A percentile compares a stretch with the other conserved stretches of the same genome.
These are phyloP conservation scores for Callitettix versicolor DNA, from an alignment of 1,140 invertebrate genomes.

Conservation along the genomic window DNA sequence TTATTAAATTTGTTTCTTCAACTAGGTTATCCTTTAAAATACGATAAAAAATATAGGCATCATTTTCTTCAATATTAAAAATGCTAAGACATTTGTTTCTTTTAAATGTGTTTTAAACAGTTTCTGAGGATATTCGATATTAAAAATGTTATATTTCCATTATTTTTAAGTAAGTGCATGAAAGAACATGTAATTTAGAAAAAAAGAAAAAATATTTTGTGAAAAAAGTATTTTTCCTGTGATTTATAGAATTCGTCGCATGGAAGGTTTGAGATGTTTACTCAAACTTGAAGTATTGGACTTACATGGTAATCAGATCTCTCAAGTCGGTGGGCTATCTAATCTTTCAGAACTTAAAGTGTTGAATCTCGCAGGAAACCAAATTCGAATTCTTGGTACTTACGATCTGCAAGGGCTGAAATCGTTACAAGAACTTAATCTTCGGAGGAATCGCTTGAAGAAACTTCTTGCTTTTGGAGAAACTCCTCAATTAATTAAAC, in stretches of 20 bases:
- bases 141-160: no score
- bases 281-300: conserved; percentile 77
- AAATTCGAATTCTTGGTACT: conserved; percentile 58
- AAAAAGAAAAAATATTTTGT: no score
- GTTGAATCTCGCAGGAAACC: conserved; percentile 83
- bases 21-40: no score
- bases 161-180: no score
- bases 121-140: no score
- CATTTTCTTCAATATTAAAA: no score
- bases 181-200: no score
- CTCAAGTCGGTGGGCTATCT: conserved; percentile 47
- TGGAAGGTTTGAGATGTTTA: conserved; percentile 61
- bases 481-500: conserved; percentile 65
- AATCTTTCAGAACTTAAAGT: conserved; percentile 64
- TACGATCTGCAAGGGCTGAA: conserved; percentile 64
- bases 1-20: no score
- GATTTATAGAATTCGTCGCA: conserved; percentile 51
- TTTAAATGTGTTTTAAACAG: no score
- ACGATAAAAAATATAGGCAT: no score
- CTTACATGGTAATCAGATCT: conserved; percentile 81
- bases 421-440: conserved; percentile 72
- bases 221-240: not conserved
- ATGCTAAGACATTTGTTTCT: no score
- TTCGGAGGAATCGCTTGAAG: conserved; percentile 72
- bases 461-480: conserved; percentile 70